Base-by-base conservation (phyloP, 2,888 invertebrate genomes). In the Agapostemon virescens region DNA sequence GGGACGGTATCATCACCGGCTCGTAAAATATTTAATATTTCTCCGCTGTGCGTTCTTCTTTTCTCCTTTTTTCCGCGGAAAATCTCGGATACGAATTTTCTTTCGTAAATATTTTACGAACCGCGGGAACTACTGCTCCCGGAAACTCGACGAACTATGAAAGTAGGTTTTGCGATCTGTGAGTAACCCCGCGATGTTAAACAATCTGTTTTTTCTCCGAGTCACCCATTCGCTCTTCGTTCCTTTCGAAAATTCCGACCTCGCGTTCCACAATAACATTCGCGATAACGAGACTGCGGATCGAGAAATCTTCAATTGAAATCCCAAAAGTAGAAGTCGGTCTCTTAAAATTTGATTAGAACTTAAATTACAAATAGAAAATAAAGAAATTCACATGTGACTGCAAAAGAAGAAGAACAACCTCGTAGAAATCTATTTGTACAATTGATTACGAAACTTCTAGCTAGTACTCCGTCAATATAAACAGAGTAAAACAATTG, bases 11-110 rank as follows among this genome's bases (percentile, higher is more conserved):
- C 38, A 26, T 15, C 61, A 11, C 33, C 42, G 15, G 33, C 42
- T 45, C 42, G 61, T 11, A 23, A 63, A 71, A 71, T 23, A 63
- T 42, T 70, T 61, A 58, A 69, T 69, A 40, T 38, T 40, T 55
- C 49, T 40, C 17, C 4, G 26, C 33, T 15, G 23, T 55, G n/a
- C 7, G 55, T 55, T 26, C 15, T 17, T 26, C 26, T 26, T 26
- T 1, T 6, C 15, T 2, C 23, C 36, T 15, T 38, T 20, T 58
- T 0, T 3, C 26, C 26, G 1, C 30, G 7, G 26, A 40, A 38
- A 58, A 40, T 40, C 45, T 68, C 11, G n/a, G n/a, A 4, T 13
- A 11, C 1, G 11, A 36, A 36, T 36, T 36, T 11, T 63, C 63
- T 63, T 36, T 36, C 5, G 13, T 36, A 36, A 63, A 63, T 63